Conservation (phyloP, 1,140 invertebrate genomes). For the Lerema accius region DNA sequence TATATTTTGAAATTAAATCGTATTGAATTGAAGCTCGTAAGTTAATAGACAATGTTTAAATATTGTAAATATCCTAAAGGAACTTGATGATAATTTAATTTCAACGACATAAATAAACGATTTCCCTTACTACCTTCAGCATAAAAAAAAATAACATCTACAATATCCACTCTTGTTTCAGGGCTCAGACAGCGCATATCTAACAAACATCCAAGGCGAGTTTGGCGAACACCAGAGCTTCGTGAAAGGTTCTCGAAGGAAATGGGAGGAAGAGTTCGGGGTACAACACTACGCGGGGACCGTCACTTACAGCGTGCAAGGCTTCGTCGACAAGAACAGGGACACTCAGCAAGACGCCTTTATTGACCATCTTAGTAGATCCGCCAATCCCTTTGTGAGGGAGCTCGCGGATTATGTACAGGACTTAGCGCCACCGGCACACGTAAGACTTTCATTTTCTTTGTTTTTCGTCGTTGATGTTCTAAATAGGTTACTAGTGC, state of each 20-base stretch:
- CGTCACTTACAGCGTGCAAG: slow-evolving; percentile 95
- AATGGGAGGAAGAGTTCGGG: slow-evolving; percentile 96
- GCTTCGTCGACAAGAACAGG: slow-evolving; percentile 98
- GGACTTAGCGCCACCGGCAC: slow-evolving; percentile 66
- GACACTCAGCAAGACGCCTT: slow-evolving; percentile 97
- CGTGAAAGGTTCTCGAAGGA: slow-evolving; percentile 93
- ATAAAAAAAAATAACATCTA: too few species aligned
- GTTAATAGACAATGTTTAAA: too few species aligned
- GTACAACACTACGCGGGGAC: slow-evolving; percentile 97
- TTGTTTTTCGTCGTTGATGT: too few species aligned
- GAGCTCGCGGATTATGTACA: slow-evolving; percentile 88
- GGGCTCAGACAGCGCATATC: slow-evolving; percentile 94
- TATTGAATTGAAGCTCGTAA: too few species aligned
- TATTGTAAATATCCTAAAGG: too few species aligned
- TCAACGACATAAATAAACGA: not conserved
- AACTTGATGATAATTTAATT: too few species aligned
- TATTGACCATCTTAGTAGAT: slow-evolving; percentile 95
- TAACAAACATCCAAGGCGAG: slow-evolving; percentile 95
- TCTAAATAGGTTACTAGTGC: too few species aligned
- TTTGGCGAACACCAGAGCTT: slow-evolving; percentile 94
- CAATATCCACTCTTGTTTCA: slow-evolving; percentile 38
- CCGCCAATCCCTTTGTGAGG: slow-evolving; percentile 93
- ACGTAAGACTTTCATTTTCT: slow-evolving; percentile 50
- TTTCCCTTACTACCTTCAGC: too few species aligned
- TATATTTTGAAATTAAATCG: too few species aligned